Conservation (phyloP, 2,888 invertebrate species). For the Labia minor region DNA sequence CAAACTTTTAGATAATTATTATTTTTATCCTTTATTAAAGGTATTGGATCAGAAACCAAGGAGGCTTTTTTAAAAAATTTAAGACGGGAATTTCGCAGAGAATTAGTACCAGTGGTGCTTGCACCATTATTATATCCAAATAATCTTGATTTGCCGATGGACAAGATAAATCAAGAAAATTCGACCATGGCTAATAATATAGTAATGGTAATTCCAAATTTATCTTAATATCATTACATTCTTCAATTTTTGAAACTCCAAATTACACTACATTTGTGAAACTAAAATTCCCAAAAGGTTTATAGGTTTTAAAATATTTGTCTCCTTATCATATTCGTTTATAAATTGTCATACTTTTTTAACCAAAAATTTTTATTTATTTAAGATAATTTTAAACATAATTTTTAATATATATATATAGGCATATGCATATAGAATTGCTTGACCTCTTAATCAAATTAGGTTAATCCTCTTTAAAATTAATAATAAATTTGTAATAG, state of each 20-base stretch:
- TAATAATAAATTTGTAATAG: too few relatives aligned
- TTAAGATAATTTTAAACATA: too few relatives aligned
- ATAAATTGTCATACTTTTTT: too few relatives aligned
- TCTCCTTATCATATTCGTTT: too few relatives aligned
- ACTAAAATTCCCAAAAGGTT: too few relatives aligned
- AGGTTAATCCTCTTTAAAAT: too few relatives aligned
- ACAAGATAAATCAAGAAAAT: constrained; percentile 36
- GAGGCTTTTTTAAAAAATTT: constrained; percentile 71
- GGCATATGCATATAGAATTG: too few relatives aligned
- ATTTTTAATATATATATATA: too few relatives aligned
- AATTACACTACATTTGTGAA: background rate
- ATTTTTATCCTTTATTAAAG: constrained; percentile 34
- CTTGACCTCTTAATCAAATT: too few relatives aligned
- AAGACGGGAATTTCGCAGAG: constrained; percentile 76
- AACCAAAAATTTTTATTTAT: too few relatives aligned
- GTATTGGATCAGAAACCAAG: constrained; percentile 60
- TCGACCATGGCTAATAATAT: constrained; percentile 38
- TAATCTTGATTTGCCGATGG: constrained; percentile 37
- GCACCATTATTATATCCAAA: constrained; percentile 78
- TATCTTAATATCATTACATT: too few relatives aligned
- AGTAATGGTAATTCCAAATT: constrained; percentile 42
- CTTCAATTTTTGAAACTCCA: background rate
- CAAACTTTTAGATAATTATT: background rate
- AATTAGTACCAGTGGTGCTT: constrained; percentile 78
- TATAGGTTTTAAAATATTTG: too few relatives aligned